Evolutionary conservation across 2,888 invertebrate species (phyloP).

Genomic region (Luperina nickerlii): DNA sequence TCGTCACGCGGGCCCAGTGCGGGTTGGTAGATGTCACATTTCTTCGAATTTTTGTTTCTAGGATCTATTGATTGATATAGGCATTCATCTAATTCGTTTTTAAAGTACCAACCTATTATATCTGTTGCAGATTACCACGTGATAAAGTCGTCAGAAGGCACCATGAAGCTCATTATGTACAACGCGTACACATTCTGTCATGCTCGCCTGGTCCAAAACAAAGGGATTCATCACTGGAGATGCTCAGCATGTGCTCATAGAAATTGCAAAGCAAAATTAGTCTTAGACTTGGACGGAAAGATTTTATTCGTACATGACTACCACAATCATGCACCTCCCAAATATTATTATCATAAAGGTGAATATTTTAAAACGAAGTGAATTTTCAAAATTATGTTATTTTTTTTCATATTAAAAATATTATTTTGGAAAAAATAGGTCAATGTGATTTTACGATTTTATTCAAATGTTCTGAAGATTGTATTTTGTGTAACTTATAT

Average conservation of each 20-base stretch:
- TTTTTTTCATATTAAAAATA: not conserved
- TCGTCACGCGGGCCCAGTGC: not conserved
- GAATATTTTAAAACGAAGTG: conserved; percentile 47
- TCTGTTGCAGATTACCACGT: conserved; percentile 35
- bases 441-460: not conserved
- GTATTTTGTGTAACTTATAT: not conserved
- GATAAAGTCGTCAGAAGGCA: conserved; percentile 32
- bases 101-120: not conserved
- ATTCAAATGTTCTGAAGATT: not conserved
- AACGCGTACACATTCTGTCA: conserved; percentile 43
- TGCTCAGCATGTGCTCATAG: conserved; percentile 48
- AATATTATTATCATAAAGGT: conserved; percentile 39
- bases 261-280: conserved; percentile 47
- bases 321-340: conserved; percentile 47
- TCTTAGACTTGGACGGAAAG: conserved; percentile 14
- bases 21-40: not conserved
- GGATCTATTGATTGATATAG: not conserved
- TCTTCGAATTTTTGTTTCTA: not conserved
- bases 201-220: conserved; percentile 24
- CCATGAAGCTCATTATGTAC: conserved; percentile 42
- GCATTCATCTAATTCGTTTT: not conserved
- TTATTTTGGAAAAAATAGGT: not conserved
- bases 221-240: conserved; percentile 47
- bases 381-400: not conserved
- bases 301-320: conserved; percentile 27